Conservation (phyloP, 2,888 invertebrate species). For the Athripsodes cinereus region DNA sequence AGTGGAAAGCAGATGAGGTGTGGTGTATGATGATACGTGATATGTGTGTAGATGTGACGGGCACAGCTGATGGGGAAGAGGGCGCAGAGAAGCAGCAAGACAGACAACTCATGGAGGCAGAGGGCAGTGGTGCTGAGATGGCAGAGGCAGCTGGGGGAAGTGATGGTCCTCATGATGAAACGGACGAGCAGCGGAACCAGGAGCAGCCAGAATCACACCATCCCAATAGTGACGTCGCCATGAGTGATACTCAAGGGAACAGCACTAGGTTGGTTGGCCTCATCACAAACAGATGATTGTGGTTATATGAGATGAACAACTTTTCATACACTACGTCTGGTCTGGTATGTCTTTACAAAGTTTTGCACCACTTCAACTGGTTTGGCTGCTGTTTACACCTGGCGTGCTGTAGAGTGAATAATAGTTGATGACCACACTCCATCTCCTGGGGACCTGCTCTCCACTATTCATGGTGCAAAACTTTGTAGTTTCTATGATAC, state of each 20-base stretch:
- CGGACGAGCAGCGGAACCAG: neutral
- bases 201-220: slow-evolving; percentile 25
- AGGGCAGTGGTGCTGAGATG: slow-evolving; percentile 32
- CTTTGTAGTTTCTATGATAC: slow-evolving; percentile 47
- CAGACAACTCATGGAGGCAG: slow-evolving; percentile 42
- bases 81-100: slow-evolving; percentile 36
- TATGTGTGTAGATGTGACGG: slow-evolving; percentile 38
- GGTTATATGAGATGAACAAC: neutral
- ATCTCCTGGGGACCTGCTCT: neutral
- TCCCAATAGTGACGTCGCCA: slow-evolving; percentile 5
- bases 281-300: slow-evolving; percentile 2
- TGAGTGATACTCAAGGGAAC: slow-evolving; percentile 26
- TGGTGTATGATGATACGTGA: neutral
- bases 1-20: no score
- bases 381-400: neutral
- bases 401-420: no score
- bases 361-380: slow-evolving; percentile 20
- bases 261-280: slow-evolving; percentile 23
- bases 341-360: slow-evolving; percentile 21
- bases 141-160: slow-evolving; percentile 42
- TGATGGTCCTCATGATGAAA: slow-evolving; percentile 36
- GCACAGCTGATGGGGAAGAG: slow-evolving; percentile 38
- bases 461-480: slow-evolving; percentile 41
- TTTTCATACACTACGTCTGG: neutral
- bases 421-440: slow-evolving; percentile 2